Percentiles rank a stretch among this genome's conserved stretches.
Evolutionary conservation across 1,140 invertebrate genomes (phyloP).

Genomic region (Monomorium pharaonis): DNA sequence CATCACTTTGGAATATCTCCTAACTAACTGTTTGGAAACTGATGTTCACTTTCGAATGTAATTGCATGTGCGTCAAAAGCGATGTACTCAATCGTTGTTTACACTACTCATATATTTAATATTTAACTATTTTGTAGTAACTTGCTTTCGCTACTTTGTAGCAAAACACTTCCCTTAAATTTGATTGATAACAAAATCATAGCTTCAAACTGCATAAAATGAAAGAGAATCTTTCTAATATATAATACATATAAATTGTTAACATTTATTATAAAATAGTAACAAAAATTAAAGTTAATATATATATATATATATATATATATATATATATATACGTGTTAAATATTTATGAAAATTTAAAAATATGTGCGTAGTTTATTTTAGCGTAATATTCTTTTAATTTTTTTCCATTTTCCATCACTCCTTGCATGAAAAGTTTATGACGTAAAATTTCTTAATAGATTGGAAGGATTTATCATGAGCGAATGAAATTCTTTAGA

Average conservation of each 20-base stretch:
- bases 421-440: background rate
- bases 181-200: background rate
- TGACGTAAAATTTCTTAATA: background rate
- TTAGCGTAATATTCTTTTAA: background rate
- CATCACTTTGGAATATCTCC: slow-evolving; percentile 18
- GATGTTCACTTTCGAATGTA: slow-evolving; percentile 6
- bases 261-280: background rate
- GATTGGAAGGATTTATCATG: background rate
- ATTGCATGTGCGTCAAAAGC: background rate
- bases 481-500: background rate
- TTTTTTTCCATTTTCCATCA: background rate
- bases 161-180: background rate
- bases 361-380: background rate
- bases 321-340: too few relatives aligned
- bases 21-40: slow-evolving; percentile 41
- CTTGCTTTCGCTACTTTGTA: too few relatives aligned
- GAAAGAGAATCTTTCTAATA: background rate
- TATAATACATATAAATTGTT: background rate
- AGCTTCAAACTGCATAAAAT: background rate
- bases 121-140: background rate
- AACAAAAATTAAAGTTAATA: too few relatives aligned
- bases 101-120: background rate
- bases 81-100: background rate
- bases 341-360: background rate
- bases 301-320: too few relatives aligned